Conservation (phyloP, 2,113 vertebrate genomes). For the Scolopax mira region DNA sequence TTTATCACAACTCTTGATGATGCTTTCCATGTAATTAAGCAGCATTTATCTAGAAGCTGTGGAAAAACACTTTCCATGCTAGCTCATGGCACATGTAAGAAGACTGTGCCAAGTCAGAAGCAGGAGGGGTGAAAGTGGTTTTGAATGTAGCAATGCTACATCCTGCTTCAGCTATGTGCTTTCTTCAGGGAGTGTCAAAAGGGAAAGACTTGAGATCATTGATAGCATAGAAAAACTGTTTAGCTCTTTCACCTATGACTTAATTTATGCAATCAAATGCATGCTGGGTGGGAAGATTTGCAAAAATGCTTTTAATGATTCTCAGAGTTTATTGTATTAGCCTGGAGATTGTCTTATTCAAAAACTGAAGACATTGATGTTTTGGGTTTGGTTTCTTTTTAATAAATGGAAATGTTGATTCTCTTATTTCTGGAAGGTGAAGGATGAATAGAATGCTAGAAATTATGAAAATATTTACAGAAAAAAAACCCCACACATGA, state of each 20-base stretch:
- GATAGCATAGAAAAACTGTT: neutral
- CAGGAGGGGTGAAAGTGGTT: neutral
- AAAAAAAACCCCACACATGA: accelerated
- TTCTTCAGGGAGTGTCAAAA: neutral
- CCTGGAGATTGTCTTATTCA: neutral
- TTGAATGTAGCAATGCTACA: neutral
- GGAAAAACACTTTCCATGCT: neutral
- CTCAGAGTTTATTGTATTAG: neutral
- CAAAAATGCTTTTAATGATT: neutral
- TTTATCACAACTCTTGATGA: neutral
- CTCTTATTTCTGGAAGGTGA: neutral
- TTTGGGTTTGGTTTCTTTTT: neutral
- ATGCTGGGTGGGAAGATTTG: neutral
- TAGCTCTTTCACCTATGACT: neutral
- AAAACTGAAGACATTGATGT: neutral
- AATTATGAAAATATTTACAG: neutral
- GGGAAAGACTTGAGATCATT: neutral
- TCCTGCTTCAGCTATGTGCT: neutral
- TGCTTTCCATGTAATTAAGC: neutral
- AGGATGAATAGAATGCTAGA: neutral
- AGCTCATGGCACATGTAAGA: neutral
- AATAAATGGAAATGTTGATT: neutral
- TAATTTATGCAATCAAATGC: neutral
- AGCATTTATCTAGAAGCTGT: neutral
- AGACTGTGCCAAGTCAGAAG: neutral